phyloP scores from a whole-genome alignment of 2,888 invertebrate genomes.

The Prosapia bicincta region DNA sequence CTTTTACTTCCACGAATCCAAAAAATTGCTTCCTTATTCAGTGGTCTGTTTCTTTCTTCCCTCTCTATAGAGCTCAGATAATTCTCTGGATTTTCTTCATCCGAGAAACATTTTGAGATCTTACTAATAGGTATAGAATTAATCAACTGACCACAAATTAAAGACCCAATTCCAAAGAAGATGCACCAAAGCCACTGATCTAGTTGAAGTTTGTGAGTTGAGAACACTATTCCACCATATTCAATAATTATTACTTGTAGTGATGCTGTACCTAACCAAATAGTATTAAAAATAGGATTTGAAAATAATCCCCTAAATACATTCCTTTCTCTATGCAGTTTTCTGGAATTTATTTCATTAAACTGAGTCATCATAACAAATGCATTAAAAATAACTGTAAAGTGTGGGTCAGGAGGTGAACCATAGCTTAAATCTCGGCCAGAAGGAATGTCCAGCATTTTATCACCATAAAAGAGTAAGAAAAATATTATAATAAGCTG shows the following conservation, averaged over 20 bases:
- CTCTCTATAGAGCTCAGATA: not conserved
- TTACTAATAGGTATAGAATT: conserved; percentile 54
- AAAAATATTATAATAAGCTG: conserved; percentile 54
- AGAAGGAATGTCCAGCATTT: conserved; percentile 53
- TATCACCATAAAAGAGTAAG: conserved; percentile 53
- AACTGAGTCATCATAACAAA: conserved; percentile 64
- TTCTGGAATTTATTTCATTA: conserved; percentile 63
- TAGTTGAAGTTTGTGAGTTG: conserved; percentile 50
- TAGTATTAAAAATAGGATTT: conserved; percentile 57
- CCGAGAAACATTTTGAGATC: conserved; percentile 51
- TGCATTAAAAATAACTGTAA: conserved; percentile 63
- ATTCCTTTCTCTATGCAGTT: conserved; percentile 62
- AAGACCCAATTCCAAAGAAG: conserved; percentile 53
- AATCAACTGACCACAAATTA: conserved; percentile 58
- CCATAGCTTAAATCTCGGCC: conserved; percentile 43
- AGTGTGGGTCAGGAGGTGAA: conserved; percentile 48
- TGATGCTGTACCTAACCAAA: conserved; percentile 56
- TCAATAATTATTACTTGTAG: conserved; percentile 57
- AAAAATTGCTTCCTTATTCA: conserved; percentile 46
- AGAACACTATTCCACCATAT: conserved; percentile 55
- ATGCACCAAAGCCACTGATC: conserved; percentile 61
- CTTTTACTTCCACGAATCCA: conserved; percentile 62
- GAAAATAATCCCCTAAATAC: conserved; percentile 55
- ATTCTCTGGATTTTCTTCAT: conserved; percentile 81
- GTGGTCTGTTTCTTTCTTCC: not conserved